A percentile compares a stretch with the other conserved stretches of the same genome.
Evolutionary conservation across 1,140 invertebrate species (phyloP).

Genomic region (Penaeus indicus): DNA sequence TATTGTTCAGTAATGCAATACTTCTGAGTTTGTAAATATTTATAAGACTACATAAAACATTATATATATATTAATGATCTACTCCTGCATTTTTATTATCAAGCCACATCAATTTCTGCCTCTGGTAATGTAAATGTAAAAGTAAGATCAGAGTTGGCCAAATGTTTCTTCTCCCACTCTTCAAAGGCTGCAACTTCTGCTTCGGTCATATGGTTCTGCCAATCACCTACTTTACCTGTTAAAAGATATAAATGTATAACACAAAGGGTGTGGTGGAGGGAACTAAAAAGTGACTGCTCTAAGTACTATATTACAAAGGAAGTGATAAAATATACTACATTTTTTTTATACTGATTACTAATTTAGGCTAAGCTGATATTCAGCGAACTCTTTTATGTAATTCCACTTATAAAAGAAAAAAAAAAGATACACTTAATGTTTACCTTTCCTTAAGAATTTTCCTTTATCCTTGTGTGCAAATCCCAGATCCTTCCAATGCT

Average conservation of each 20-base stretch:
- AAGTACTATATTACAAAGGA: background rate
- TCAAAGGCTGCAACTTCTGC: conserved; percentile 52
- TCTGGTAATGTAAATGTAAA: conserved; percentile 1
- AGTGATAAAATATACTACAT: background rate
- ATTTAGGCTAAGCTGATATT: background rate
- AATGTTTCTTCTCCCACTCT: conserved; percentile 39
- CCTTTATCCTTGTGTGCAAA: conserved; percentile 65
- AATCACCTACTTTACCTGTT: conserved; percentile 61
- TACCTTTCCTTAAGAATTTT: conserved; percentile 66
- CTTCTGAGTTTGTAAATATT: too few relatives aligned
- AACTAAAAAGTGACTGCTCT: background rate
- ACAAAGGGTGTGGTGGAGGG: background rate
- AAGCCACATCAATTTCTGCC: background rate
- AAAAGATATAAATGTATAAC: conserved; percentile 10
- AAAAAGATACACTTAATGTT: conserved; percentile 28
- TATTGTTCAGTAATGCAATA: too few relatives aligned
- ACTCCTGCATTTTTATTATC: too few relatives aligned
- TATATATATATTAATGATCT: too few relatives aligned
- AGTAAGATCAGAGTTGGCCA: background rate
- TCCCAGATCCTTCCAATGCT: conserved; percentile 66
- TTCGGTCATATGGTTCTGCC: conserved; percentile 51
- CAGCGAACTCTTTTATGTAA: background rate
- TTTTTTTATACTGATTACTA: background rate
- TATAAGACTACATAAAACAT: too few relatives aligned
- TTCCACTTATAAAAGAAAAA: background rate